These are phyloP conservation scores for Tragelaphus buxtoni DNA, from an alignment of 2,113 vertebrate species.

Conservation along the genomic window DNA sequence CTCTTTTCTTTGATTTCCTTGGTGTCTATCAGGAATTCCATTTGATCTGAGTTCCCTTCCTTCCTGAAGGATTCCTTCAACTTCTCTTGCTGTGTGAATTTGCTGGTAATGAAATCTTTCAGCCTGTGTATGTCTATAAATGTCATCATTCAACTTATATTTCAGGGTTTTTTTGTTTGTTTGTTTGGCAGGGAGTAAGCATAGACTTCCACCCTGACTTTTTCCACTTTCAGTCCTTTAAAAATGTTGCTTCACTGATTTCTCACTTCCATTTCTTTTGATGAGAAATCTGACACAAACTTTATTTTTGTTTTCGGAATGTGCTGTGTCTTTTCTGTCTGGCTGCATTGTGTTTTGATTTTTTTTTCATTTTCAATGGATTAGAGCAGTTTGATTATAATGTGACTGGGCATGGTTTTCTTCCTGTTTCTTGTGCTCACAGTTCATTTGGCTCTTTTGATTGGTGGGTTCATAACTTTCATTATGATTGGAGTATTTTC, in stretches of 20 bases:
- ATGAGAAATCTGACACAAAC: not conserved
- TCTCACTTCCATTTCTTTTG: not conserved
- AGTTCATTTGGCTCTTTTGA: not conserved
- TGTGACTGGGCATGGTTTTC: not conserved
- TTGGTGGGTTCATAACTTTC: not conserved
- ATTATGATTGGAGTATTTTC: not conserved
- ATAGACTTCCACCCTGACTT: not conserved
- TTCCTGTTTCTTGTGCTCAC: not conserved
- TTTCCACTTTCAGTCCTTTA: not conserved
- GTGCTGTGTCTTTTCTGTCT: not conserved
- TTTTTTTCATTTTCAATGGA: not conserved
- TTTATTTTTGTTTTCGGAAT: not conserved
- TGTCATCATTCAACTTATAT: not conserved
- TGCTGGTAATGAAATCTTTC: not conserved
- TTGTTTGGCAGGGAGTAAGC: not conserved
- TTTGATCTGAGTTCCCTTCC: not conserved
- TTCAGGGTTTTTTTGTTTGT: not conserved
- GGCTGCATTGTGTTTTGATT: not conserved
- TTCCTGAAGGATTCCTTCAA: not conserved
- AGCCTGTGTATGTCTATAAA: not conserved
- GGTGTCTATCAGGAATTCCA: not conserved
- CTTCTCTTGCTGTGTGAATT: not conserved
- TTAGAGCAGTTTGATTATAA: not conserved
- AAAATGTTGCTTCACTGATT: not conserved
- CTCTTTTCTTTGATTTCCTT: not conserved